A percentile compares a stretch with the other conserved stretches of the same genome.
These are phyloP conservation scores for Xenus cinereus DNA, from an alignment of 2,113 vertebrate genomes.

Conservation along the genomic window DNA sequence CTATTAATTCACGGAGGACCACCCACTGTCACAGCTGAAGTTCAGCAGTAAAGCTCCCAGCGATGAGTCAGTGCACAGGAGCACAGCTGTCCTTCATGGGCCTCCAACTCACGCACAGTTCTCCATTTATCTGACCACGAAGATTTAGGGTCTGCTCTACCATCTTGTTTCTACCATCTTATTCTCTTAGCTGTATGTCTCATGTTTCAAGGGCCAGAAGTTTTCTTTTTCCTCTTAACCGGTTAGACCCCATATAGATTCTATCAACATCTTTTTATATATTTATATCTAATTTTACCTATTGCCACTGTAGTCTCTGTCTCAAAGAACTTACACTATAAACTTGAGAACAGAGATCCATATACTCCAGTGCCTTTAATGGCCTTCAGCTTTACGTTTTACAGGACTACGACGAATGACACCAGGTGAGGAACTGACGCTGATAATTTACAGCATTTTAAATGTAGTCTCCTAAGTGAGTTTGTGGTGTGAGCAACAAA, in stretches of 20 bases:
- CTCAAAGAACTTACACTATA: not conserved
- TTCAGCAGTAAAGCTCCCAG: not conserved
- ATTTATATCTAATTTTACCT: not conserved
- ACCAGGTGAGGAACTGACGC: not conserved
- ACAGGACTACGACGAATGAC: not conserved
- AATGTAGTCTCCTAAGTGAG: not conserved
- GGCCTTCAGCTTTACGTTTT: not conserved
- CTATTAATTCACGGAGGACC: rapidly evolving
- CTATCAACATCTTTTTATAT: not conserved
- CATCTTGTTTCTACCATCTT: not conserved
- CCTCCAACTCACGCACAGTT: not conserved
- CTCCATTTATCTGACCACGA: rapidly evolving
- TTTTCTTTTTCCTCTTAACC: not conserved
- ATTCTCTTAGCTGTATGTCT: not conserved
- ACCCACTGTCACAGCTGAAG: not conserved
- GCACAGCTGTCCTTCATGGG: not conserved
- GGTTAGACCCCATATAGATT: not conserved
- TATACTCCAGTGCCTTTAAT: not conserved
- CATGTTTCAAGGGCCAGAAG: not conserved
- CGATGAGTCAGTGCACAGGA: rapidly evolving
- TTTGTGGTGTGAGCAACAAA: not conserved
- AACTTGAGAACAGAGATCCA: not conserved
- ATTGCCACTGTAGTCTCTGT: not conserved
- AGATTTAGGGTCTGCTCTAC: not conserved
- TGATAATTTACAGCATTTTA: not conserved